Evolutionary conservation across 2,888 invertebrate genomes (phyloP).

Genomic region (Urechis unicinctus): DNA sequence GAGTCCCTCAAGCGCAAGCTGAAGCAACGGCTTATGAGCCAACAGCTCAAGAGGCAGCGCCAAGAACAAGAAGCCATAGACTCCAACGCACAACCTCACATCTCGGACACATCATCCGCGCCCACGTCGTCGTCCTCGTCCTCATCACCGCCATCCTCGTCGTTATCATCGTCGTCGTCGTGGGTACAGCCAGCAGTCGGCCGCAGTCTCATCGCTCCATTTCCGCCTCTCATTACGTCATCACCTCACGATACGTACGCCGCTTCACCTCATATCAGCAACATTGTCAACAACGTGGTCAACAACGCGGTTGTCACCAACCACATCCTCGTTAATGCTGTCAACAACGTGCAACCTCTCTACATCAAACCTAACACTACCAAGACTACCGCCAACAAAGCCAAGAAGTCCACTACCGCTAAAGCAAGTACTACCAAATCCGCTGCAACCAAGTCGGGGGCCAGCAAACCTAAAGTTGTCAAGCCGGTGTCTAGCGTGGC

Average conservation of each 20-base stretch:
- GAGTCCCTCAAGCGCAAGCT: slow-evolving; percentile 2
- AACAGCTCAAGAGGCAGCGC: background rate
- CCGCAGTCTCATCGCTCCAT: background rate
- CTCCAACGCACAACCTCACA: background rate
- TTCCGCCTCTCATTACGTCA: background rate
- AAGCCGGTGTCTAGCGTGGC: too few species aligned
- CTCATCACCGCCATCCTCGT: background rate
- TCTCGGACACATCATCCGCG: too few species aligned
- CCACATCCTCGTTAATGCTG: background rate
- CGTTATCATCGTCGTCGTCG: background rate
- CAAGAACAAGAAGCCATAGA: background rate
- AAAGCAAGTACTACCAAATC: too few species aligned
- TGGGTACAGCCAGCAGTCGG: background rate
- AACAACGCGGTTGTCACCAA: background rate
- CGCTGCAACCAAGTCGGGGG: too few species aligned
- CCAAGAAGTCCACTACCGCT: too few species aligned
- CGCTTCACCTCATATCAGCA: background rate
- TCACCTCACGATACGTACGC: background rate
- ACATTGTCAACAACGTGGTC: background rate
- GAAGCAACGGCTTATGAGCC: slow-evolving; percentile 1
- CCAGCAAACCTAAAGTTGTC: too few species aligned
- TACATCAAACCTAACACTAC: too few species aligned
- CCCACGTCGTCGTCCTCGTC: background rate
- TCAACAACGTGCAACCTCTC: background rate
- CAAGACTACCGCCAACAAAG: too few species aligned